Evolutionary conservation across 2,888 invertebrate genomes (phyloP).

Genomic region (Sepiola atlantica): DNA sequence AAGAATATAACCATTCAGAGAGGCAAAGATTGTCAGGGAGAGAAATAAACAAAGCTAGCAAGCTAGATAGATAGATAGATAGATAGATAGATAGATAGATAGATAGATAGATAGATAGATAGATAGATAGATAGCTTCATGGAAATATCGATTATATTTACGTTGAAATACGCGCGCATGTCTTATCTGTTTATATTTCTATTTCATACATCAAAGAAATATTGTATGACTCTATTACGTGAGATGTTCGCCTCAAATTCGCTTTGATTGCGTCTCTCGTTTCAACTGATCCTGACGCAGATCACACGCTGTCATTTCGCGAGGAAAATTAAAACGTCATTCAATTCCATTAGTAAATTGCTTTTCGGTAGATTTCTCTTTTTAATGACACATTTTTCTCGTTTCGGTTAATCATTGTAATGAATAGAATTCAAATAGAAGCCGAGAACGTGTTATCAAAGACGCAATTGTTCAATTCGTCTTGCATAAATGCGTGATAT

Average conservation of each 20-base stretch:
- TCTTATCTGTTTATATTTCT: background rate
- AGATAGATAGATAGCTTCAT: too few species aligned
- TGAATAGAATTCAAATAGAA: background rate
- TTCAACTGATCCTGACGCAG: background rate
- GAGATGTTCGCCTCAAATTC: background rate
- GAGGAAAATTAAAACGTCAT: background rate
- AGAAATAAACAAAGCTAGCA: too few species aligned
- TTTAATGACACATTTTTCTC: background rate
- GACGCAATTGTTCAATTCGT: background rate
- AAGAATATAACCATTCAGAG: too few species aligned
- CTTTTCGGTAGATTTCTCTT: background rate
- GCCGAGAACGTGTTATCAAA: background rate
- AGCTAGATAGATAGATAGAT: too few species aligned
- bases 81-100: too few species aligned
- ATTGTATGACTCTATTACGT: background rate
- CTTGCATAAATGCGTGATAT: background rate
- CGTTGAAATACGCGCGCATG: fast-evolving
- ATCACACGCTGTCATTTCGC: background rate
- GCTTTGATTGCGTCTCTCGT: background rate
- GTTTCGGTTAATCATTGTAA: background rate
- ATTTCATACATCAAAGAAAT: background rate
- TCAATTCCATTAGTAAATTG: slow-evolving; percentile 21
- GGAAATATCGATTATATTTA: background rate
- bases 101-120: too few species aligned
- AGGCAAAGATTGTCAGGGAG: too few species aligned